Percentiles rank a stretch among this genome's conserved stretches.
phyloP scores from a whole-genome alignment of 2,797 vertebrate species.

The Pseudocheirus occidentalis region DNA sequence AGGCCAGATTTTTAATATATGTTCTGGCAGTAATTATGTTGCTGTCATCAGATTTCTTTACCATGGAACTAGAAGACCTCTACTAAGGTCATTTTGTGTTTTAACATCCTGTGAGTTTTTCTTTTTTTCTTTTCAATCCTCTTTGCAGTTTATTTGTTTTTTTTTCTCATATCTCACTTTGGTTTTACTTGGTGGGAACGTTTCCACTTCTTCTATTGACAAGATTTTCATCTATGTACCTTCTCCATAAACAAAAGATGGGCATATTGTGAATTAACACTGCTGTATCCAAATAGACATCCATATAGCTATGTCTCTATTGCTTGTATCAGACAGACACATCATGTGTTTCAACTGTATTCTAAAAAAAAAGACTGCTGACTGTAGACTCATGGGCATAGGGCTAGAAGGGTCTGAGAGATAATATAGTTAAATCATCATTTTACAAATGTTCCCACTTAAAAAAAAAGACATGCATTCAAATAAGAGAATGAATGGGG shows the following conservation, averaged over 20 bases:
- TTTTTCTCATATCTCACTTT: not conserved
- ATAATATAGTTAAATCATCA: not conserved
- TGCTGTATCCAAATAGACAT: not conserved
- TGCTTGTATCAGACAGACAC: not conserved
- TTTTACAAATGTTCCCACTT: conserved; percentile 2
- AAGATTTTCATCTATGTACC: not conserved
- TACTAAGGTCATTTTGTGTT: not conserved
- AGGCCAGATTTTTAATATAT: not conserved
- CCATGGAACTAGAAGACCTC: not conserved
- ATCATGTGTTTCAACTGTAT: not conserved
- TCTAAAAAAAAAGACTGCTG: not conserved
- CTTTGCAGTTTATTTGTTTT: not conserved
- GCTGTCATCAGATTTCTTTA: not conserved
- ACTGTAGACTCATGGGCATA: not conserved
- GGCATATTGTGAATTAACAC: not conserved
- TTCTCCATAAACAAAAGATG: not conserved
- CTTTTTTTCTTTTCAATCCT: not conserved
- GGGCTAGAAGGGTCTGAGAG: not conserved
- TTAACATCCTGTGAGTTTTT: not conserved
- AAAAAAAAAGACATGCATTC: not conserved
- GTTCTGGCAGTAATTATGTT: not conserved
- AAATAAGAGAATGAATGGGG: conserved; percentile 34
- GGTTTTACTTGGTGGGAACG: not conserved
- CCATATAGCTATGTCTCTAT: not conserved
- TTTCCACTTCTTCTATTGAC: not conserved